Percentiles rank a stretch among this genome's conserved stretches.
phyloP scores from a whole-genome alignment of 1,140 invertebrate genomes.

The Atopsyche davidsoni region DNA sequence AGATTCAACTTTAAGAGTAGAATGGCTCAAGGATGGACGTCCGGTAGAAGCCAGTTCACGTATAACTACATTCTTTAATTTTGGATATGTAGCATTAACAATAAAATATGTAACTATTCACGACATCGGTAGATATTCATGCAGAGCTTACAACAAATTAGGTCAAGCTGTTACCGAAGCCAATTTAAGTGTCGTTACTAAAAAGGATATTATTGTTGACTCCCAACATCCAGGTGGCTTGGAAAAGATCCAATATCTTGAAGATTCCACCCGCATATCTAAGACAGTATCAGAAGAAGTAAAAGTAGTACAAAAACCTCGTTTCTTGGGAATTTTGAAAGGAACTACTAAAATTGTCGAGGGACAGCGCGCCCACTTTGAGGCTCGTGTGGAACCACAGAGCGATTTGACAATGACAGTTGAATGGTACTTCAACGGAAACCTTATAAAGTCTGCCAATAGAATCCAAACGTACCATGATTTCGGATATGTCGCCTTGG shows the following conservation, averaged over 20 bases:
- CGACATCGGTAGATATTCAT: constrained; percentile 89
- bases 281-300: constrained; percentile 66
- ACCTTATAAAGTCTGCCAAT: constrained; percentile 74
- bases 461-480: constrained; percentile 90
- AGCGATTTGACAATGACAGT: constrained; percentile 82
- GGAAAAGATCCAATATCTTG: constrained; percentile 82
- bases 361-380: constrained; percentile 93
- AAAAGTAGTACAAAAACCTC: constrained; percentile 67
- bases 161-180: constrained; percentile 87
- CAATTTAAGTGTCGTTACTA: constrained; percentile 78
- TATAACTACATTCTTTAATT: constrained; percentile 93
- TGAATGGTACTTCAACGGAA: constrained; percentile 90
- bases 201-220: constrained; percentile 78
- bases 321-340: constrained; percentile 80
- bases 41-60: constrained; percentile 87
- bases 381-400: constrained; percentile 89
- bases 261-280: constrained; percentile 70
- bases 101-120: constrained; percentile 87
- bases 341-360: constrained; percentile 92
- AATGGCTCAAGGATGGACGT: constrained; percentile 93
- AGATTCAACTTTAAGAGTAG: constrained; percentile 84
- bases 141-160: constrained; percentile 78
- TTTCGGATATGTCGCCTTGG: constrained; percentile 91
- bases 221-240: constrained; percentile 81
- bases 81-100: constrained; percentile 93